Base-by-base conservation (phyloP, 2,888 invertebrate genomes). In the Mylabris sibirica region DNA sequence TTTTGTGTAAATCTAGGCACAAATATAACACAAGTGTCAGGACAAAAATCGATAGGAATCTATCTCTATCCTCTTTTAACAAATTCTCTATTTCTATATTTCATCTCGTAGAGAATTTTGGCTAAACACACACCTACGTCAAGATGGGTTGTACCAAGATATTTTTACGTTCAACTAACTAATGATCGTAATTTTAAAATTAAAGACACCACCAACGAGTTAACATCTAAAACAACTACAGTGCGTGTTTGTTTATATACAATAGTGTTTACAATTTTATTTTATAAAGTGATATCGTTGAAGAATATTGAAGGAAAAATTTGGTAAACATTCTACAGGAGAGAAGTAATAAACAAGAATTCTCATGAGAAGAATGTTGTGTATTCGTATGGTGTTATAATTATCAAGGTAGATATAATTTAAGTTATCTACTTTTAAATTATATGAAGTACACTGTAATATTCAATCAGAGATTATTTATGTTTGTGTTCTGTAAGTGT, bases 111-210 rank as follows among this genome's bases (percentile, higher is more conserved):
- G 74, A 73, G 77, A 76, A 72, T 71, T 80, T 79, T 76, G 80
- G 79, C 80, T 76, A 79, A 53, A 78, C 79, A 78, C 79, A 78
- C 80, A 77, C 75, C 76, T 77, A 78, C 78, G 77, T 76, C 72
- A 77, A 80, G 76, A 80, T 81, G 82, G 83, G 82, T 79, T 81
- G 83, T 81, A 78, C 81, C 82, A 78, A 79, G 81, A 82, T 83
- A 84, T 84, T 83, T 84, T 82, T 84, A 83, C 82, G 78, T 79
- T 75, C 68, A 71, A 71, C 71, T 66, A 77, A 76, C 72, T 77
- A 78, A 77, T 79, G 78, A 79, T 78, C 74, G 82, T 77, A 81
- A 83, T 82, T 82, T 82, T 81, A 79, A 82, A 81, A 82, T 82
- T 80, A 79, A 78, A 78, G 77, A 71, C 75, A 74, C 67, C 69